Base-by-base conservation (phyloP, 2,797 vertebrate genomes). In the Chloroceryle amazona region DNA sequence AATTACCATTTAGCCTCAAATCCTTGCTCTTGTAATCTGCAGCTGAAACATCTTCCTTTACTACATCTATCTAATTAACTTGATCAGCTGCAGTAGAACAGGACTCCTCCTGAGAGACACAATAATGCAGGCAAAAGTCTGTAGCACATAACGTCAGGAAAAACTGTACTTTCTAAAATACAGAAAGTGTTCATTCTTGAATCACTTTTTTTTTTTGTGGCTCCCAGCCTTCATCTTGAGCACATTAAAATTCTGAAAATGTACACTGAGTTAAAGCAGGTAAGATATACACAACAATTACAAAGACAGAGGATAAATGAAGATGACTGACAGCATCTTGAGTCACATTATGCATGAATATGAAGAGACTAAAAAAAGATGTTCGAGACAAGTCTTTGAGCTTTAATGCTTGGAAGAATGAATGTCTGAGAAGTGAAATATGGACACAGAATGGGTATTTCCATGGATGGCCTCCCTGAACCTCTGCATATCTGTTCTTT, bases 251-350 rank as follows among this genome's bases (percentile, higher is more conserved):
- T 92, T 92, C 88, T 80, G 58, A 82, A 94, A 76, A 76, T 0
- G 4, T 80, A 54, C 35, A 39, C 15, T 13, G 46, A 81, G 33
- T 60, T 90, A 80, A 81, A 89, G 33, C 60, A 94, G 83, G 81
- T 90, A 81, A 94, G 93, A 95, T 71, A 89, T 9, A 81, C 66
- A 89, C 61, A 82, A 42, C 49, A 73, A 54, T 81, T 96, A 80
- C 81, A 90, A 89, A 92, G 80, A 54, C n/a, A 55, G 76, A 81
- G 66, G 51, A 93, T 81, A 95, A 86, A 94, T 66, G 85, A 74
- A 95, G 47, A 89, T n/a, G 63, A 79, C 44, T 95, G 94, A 76
- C 93, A 95, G 78, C 41, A 85, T 60, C 83, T 94, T 66, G 67
- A 91, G 73, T 70, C 31, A 61, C 57, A 85, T 94, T 91, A 80